Evolutionary conservation across 2,888 invertebrate species (phyloP).

Genomic region (Amphipoea oculea): DNA sequence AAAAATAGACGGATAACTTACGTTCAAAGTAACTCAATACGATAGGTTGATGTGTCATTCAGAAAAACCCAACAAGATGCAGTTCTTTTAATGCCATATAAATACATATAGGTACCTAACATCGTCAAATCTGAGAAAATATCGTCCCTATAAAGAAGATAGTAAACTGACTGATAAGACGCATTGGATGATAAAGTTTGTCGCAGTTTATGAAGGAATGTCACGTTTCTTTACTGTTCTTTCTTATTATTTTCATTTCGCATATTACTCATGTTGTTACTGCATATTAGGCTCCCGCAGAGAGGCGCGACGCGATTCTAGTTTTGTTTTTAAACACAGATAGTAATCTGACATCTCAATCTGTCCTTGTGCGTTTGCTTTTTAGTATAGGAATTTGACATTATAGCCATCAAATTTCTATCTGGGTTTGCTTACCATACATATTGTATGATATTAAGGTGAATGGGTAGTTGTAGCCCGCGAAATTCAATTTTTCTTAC

Average conservation of each 20-base stretch:
- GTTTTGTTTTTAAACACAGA: no score
- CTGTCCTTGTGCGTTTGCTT: no score
- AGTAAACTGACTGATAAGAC: constrained; percentile 35
- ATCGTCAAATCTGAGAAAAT: not conserved
- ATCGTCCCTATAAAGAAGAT: constrained; percentile 20
- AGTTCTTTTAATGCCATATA: not conserved
- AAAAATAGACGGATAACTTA: not conserved
- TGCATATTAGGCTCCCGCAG: not conserved
- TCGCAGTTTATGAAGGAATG: constrained; percentile 18
- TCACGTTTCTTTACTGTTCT: constrained; percentile 3
- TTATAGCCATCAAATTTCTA: no score
- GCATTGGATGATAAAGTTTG: constrained; percentile 38
- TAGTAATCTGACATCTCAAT: no score
- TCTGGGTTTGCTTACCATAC: not conserved
- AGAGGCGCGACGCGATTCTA: not conserved
- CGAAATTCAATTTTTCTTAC: no score
- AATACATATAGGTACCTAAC: not conserved
- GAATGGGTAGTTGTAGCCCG: no score
- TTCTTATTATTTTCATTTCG: not conserved
- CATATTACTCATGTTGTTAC: not conserved
- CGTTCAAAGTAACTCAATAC: not conserved
- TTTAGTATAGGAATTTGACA: no score
- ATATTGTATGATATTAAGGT: not conserved
- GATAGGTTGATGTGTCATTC: not conserved
- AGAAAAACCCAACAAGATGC: constrained; percentile 20